phyloP scores from a whole-genome alignment of 2,113 vertebrate species.

The Microcebus jonahi region DNA sequence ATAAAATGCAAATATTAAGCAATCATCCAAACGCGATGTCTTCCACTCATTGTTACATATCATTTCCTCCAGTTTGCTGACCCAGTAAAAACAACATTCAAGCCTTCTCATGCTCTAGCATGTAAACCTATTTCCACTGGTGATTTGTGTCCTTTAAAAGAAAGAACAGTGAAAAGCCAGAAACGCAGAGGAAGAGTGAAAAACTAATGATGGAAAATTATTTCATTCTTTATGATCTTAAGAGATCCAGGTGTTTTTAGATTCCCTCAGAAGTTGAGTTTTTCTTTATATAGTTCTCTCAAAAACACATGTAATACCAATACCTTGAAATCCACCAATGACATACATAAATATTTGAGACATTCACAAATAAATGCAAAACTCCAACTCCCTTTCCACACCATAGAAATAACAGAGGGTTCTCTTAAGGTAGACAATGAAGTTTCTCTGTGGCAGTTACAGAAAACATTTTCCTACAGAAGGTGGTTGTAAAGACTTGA shows the following conservation, averaged over 20 bases:
- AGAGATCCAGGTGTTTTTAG: conserved; percentile 47
- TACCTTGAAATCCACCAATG: background rate
- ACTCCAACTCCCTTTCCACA: conserved; percentile 5
- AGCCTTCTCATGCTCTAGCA: background rate
- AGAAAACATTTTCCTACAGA: conserved; percentile 38
- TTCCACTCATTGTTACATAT: background rate
- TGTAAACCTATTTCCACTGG: background rate
- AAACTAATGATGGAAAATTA: conserved; percentile 11
- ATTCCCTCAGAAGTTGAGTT: background rate
- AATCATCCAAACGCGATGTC: background rate
- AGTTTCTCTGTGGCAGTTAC: background rate
- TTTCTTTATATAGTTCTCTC: conserved; percentile 16
- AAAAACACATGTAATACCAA: conserved; percentile 33
- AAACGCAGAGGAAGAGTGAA: conserved; percentile 27
- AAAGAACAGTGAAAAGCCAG: background rate
- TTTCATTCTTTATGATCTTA: conserved; percentile 8
- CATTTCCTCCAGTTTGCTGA: background rate
- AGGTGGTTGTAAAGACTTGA: background rate
- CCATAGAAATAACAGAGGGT: conserved; percentile 11
- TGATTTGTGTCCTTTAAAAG: background rate
- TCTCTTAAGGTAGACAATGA: conserved; percentile 42
- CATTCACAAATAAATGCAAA: conserved; percentile 36
- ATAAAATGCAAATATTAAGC: conserved; percentile 44
- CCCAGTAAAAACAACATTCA: background rate
- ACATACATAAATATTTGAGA: conserved; percentile 59